phyloP scores from a whole-genome alignment of 1,140 invertebrate species.

The Drosophila kepulauana region DNA sequence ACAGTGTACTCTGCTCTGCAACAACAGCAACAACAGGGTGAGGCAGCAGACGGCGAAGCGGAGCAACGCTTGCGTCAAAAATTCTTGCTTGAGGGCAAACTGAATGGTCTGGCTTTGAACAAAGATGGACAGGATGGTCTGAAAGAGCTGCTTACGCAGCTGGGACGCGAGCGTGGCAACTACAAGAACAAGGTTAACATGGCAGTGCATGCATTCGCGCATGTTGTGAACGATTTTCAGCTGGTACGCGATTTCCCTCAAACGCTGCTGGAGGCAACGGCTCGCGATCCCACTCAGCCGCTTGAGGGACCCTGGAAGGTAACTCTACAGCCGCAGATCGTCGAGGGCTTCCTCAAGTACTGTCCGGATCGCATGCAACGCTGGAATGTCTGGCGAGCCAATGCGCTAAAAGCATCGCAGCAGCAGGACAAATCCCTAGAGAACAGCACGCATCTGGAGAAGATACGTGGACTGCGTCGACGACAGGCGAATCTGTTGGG shows the following conservation, averaged over 20 bases:
- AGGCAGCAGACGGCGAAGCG: conserved; percentile 82
- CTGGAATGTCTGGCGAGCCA: conserved; percentile 93
- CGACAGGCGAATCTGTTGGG: conserved; percentile 92
- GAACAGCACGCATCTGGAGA: conserved; percentile 91
- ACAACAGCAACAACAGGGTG: conserved; percentile 47
- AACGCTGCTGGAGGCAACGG: conserved; percentile 89
- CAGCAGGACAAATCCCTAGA: conserved; percentile 88
- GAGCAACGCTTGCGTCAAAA: conserved; percentile 90
- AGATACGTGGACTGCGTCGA: conserved; percentile 89
- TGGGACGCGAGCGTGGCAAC: conserved; percentile 86
- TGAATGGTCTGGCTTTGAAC: conserved; percentile 90
- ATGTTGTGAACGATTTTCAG: conserved; percentile 88
- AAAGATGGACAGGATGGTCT: conserved; percentile 84
- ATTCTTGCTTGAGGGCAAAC: conserved; percentile 91
- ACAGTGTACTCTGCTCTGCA: conserved; percentile 90
- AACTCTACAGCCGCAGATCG: conserved; percentile 90
- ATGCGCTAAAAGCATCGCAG: conserved; percentile 89
- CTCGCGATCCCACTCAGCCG: conserved; percentile 87
- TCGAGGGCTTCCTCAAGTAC: conserved; percentile 91
- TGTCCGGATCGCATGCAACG: conserved; percentile 91
- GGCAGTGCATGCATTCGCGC: conserved; percentile 88
- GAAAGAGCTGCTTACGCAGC: conserved; percentile 85
- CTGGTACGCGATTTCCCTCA: conserved; percentile 91
- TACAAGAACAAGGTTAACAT: conserved; percentile 88
- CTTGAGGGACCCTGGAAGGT: conserved; percentile 92